These are phyloP conservation scores for Pseudanteris insignis DNA, from an alignment of 2,888 invertebrate genomes.

Conservation along the genomic window DNA sequence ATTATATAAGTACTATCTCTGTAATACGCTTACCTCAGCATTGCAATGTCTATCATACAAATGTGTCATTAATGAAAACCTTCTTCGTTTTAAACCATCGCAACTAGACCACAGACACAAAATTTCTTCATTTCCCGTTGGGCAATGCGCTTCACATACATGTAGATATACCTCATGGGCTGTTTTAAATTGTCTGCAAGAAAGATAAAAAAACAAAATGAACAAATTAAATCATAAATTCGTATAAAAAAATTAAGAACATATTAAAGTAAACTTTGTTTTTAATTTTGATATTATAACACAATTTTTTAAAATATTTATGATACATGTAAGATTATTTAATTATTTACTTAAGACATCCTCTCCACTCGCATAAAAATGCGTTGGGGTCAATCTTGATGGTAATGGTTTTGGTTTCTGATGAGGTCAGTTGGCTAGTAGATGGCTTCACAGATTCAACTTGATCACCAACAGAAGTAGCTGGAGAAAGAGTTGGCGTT, in stretches of 20 bases:
- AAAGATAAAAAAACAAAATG: too few species aligned
- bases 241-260: too few species aligned
- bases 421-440: constrained; percentile 42
- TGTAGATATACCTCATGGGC: constrained; percentile 87
- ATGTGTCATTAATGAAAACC: constrained; percentile 97
- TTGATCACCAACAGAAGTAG: constrained; percentile 47
- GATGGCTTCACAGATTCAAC: constrained; percentile 48
- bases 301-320: too few species aligned
- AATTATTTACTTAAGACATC: constrained; percentile 74
- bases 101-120: constrained; percentile 91
- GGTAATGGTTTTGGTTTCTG: constrained; percentile 61
- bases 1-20: background rate
- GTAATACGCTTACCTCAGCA: constrained; percentile 72
- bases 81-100: constrained; percentile 87
- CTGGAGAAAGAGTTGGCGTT: background rate
- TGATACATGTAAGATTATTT: too few species aligned
- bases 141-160: constrained; percentile 86
- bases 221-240: too few species aligned
- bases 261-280: too few species aligned
- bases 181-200: constrained; percentile 79
- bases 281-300: too few species aligned
- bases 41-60: constrained; percentile 94
- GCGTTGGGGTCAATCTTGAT: constrained; percentile 64
- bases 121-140: constrained; percentile 77
- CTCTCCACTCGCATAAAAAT: constrained; percentile 89